Conservation (phyloP, 2,113 vertebrate species). For the Scytalopus superciliaris region DNA sequence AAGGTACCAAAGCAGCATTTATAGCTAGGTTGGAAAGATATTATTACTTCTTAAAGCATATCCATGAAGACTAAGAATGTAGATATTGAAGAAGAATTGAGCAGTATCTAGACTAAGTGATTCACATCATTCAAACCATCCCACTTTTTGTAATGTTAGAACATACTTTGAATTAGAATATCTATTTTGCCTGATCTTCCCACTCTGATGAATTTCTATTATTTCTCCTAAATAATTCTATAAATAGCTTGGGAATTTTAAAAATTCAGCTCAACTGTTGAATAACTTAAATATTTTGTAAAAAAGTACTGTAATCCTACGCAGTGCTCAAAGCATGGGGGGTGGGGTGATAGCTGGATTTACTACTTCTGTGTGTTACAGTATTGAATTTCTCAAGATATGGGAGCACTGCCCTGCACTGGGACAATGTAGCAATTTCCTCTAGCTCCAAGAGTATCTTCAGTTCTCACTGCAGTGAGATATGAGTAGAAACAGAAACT, state of each 20-base stretch:
- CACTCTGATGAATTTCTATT: background rate
- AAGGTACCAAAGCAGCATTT: background rate
- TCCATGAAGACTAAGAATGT: background rate
- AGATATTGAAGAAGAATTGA: background rate
- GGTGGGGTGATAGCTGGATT: background rate
- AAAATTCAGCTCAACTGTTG: background rate
- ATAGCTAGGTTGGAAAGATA: background rate
- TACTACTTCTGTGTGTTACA: background rate
- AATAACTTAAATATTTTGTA: background rate
- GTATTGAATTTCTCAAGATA: background rate
- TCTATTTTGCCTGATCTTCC: background rate
- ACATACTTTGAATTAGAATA: background rate
- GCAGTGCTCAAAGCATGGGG: background rate
- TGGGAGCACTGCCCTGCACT: background rate
- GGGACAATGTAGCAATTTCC: background rate
- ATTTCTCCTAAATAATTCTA: background rate
- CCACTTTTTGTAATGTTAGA: background rate
- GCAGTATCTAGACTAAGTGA: background rate
- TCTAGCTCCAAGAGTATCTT: background rate
- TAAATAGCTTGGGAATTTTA: background rate
- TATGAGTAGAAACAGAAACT: background rate
- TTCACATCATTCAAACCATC: background rate
- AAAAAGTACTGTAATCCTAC: background rate
- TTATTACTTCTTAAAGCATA: background rate
- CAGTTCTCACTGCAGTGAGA: background rate